Evolutionary conservation across 2,888 invertebrate genomes (phyloP).

Genomic region (Panzeria rudis): DNA sequence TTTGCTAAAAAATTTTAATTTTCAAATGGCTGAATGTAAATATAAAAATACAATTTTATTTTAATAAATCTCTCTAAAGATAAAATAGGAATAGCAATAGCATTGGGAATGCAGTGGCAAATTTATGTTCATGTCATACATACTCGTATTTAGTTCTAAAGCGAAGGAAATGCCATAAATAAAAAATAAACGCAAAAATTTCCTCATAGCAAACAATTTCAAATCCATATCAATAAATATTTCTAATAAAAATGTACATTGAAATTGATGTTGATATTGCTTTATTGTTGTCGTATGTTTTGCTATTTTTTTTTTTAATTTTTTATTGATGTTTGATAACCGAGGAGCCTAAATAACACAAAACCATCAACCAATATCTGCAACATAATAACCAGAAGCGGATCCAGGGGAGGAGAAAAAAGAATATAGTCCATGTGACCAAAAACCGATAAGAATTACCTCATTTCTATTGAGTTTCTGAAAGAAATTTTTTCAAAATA

Average conservation of each 20-base stretch:
- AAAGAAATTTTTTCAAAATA: too few species aligned
- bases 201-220: slow-evolving; percentile 69
- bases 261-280: slow-evolving; percentile 43
- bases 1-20: slow-evolving; percentile 10
- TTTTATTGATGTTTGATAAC: slow-evolving; percentile 26
- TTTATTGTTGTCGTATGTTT: background rate
- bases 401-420: too few species aligned
- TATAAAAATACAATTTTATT: background rate
- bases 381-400: background rate
- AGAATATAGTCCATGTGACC: too few species aligned
- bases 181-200: slow-evolving; percentile 56
- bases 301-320: slow-evolving; percentile 21
- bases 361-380: slow-evolving; percentile 48
- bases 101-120: background rate
- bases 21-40: slow-evolving; percentile 2
- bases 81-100: background rate
- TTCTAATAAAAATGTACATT: slow-evolving; percentile 63
- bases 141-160: background rate
- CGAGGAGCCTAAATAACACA: slow-evolving; percentile 33
- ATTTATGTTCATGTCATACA: background rate
- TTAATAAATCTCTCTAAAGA: slow-evolving; percentile 10
- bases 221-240: slow-evolving; percentile 69
- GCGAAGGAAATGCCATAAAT: slow-evolving; percentile 21
- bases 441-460: too few species aligned
- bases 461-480: too few species aligned